Base-by-base conservation (phyloP, 2,113 vertebrate species). In the Apodemus sylvaticus region DNA sequence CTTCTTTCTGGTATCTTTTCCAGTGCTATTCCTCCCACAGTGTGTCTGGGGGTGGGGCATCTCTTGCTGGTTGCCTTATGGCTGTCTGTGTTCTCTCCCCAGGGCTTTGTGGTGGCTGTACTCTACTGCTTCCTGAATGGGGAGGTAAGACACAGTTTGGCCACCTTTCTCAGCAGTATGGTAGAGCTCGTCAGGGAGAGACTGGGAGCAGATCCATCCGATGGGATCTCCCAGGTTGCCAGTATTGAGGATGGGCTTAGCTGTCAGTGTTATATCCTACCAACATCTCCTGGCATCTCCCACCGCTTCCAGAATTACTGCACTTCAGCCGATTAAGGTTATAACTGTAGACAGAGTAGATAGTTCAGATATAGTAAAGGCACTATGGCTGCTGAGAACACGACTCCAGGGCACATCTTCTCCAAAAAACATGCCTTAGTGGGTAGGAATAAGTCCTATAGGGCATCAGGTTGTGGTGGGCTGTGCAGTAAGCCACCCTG, bases 41-140 rank as follows among this genome's bases (percentile, higher is more conserved):
- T 7, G 10, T 16, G 24, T 26, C 20, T 4, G 31, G 45, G 31
- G 10, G 26, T 9, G 11, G 26, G 29, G 9, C 4, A 8, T 2
- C 45, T 34, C 45, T 53, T 12, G 60, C 64, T 20, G 7, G 34
- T 26, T 2, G 12, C 8, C 96, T 98, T 55, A 58, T 83, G 62
- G 60, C 45, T 66, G 42, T 83, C 64, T 97, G 31, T 97, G 48
- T 74, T 86, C 58, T 98, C 82, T 97, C 73, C 66, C 83, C 95
- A 99, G 99, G 99, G 99, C 24, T 99, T 99, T 96, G 99, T 99
- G 95, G 99, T 99, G 53, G 99, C 99, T 55, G 99, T 99, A 71
- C 99, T 99, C 89, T 99, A 99, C 98, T 99, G 99, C 97, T 99
- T 99, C 98, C 98, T 99, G 97, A 99, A 99, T 68, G 99, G 99